Conservation (phyloP, 2,797 vertebrate genomes). For the Pseudomugil tenellus region DNA sequence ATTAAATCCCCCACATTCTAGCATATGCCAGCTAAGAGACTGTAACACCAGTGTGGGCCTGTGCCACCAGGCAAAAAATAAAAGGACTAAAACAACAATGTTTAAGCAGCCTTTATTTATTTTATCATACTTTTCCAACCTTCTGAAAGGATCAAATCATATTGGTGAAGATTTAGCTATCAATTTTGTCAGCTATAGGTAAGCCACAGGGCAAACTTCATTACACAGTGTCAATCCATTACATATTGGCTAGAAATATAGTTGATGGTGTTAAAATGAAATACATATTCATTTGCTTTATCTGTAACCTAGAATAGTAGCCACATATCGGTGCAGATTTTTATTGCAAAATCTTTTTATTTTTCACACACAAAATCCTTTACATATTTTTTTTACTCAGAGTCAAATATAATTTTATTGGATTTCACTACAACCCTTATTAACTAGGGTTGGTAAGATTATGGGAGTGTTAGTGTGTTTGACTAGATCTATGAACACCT, state of each 20-base stretch:
- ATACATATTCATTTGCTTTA: conserved; percentile 71
- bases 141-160: conserved; percentile 69
- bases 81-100: conserved; percentile 68
- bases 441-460: no score
- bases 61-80: conserved; percentile 70
- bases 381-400: no score
- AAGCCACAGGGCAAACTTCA: conserved; percentile 64
- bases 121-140: conserved; percentile 54
- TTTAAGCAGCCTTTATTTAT: conserved; percentile 55
- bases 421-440: no score
- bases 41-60: conserved; percentile 68
- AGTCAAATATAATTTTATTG: no score
- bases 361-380: no score
- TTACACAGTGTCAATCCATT: conserved; percentile 66
- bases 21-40: conserved; percentile 77
- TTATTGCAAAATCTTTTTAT: no score
- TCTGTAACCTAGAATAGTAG: conserved; percentile 29
- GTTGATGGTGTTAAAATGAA: conserved; percentile 64
- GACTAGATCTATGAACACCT: no score
- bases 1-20: conserved; percentile 81
- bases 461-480: no score
- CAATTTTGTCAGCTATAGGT: conserved; percentile 66
- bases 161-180: conserved; percentile 73
- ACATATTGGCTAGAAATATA: conserved; percentile 62
- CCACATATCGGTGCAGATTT: no score